Evolutionary conservation across 1,140 invertebrate species (phyloP).

Genomic region (Eufriesea mexicana): DNA sequence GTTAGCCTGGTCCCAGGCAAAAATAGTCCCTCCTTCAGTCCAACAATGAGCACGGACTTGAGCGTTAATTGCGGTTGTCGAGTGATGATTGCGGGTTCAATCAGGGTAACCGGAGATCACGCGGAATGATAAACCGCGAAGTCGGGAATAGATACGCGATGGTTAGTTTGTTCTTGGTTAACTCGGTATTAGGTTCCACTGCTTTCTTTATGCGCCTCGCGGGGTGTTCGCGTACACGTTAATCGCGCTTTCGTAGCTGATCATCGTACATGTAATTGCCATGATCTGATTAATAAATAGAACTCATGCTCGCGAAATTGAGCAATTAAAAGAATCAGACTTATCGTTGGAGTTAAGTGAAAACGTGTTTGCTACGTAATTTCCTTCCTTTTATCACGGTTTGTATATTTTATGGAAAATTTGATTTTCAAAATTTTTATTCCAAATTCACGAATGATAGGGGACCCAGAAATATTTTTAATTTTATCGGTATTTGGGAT

Average conservation of each 20-base stretch:
- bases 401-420: no score
- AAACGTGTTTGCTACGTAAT: no score
- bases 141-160: not conserved
- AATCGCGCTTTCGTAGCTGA: no score
- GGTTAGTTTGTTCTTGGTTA: not conserved
- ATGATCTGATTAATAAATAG: not conserved
- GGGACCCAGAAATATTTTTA: no score
- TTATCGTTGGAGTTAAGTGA: no score
- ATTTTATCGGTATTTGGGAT: no score
- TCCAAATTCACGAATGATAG: no score
- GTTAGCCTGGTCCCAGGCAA: not conserved
- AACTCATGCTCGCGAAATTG: no score
- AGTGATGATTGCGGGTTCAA: conserved; percentile 7
- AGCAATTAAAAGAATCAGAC: no score
- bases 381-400: no score
- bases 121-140: not conserved
- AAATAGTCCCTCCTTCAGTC: not conserved
- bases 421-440: no score
- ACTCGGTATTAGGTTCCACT: not conserved
- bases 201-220: not conserved
- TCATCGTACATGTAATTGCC: not conserved
- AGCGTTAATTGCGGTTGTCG: conserved; percentile 4
- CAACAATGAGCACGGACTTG: not conserved
- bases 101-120: not conserved
- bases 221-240: no score